phyloP scores from a whole-genome alignment of 2,113 vertebrate species.

The Bungarus multicinctus region DNA sequence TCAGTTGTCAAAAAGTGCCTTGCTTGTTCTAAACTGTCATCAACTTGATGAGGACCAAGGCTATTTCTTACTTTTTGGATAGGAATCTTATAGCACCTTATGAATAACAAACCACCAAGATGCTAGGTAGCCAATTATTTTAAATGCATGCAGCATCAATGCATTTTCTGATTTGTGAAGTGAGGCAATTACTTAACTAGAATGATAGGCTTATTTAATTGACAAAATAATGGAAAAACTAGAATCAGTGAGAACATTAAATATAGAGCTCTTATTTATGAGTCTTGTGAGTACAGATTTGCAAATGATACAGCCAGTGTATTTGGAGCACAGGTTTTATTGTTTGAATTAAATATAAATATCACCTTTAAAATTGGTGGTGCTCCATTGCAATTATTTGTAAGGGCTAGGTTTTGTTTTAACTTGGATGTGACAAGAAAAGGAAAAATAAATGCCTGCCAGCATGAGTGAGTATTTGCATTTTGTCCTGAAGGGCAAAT shows the following conservation, averaged over 20 bases:
- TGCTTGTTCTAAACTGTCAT: not conserved
- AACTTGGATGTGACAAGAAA: not conserved
- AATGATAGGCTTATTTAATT: not conserved
- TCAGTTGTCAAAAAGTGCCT: not conserved
- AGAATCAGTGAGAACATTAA: not conserved
- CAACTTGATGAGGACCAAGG: not conserved
- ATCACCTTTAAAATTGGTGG: conserved; percentile 6
- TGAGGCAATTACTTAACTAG: not conserved
- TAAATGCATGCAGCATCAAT: not conserved
- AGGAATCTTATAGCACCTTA: not conserved
- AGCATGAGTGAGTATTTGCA: not conserved
- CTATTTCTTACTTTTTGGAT: not conserved
- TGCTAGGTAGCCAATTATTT: not conserved
- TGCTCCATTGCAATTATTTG: not conserved
- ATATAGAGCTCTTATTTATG: not conserved
- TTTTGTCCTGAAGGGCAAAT: not conserved
- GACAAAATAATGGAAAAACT: not conserved
- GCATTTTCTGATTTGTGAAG: not conserved
- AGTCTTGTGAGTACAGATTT: not conserved
- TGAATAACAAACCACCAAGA: not conserved
- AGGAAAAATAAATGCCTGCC: not conserved
- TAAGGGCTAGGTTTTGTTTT: not conserved
- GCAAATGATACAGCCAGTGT: not conserved
- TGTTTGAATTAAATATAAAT: conserved; percentile 1
- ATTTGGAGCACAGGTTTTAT: not conserved